Evolutionary conservation across 2,797 vertebrate species (phyloP), one percentile per base, ranked within the genome.

Genomic region (Hafferia zeledoni): DNA sequence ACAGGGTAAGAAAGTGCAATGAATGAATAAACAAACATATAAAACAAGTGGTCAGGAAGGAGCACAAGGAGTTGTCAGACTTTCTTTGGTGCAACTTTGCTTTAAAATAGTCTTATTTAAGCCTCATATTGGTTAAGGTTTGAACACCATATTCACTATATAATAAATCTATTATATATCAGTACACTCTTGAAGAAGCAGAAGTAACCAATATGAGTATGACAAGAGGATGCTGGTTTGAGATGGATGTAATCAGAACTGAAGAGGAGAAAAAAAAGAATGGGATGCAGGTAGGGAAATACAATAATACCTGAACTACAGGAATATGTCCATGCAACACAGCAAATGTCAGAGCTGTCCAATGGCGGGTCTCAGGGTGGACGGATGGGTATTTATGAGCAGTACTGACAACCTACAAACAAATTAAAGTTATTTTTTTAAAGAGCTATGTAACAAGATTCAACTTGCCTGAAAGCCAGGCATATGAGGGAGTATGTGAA

Each of bases 301-400:
- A 95, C 94, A 79, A 94, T 97, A 98, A 98, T 99, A 99, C 99
- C 99, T 99, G 99, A 98, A 99, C 99, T 98, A 99, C 99, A 96
- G 99, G 99, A 98, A 99, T 99, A 98, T 99, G 99, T 98, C 99
- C 99, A 96, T 99, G 99, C 95, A 99, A 99, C 98, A 99, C 99
- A 96, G 99, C 99, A 97, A 99, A 99, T 96, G 99, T 99, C 98
- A 99, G 99, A 96, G 99, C 98, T 96, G 99, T 99, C 98, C 99
- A 99, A 98, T 99, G 99, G 97, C 99, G 99, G 81, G 99, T 99
- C 98, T 99, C 99, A 14, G 99, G 99, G 98, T 99, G 99, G 98
- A 99, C 98, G 98, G 99, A 99, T 98, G 99, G 99, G 98, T 99
- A 99, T 98, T 99, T 99, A 98, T 99, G 99, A 98, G 99, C 99